Conservation (phyloP, 2,797 vertebrate genomes). For the Rachycentron canadum region DNA sequence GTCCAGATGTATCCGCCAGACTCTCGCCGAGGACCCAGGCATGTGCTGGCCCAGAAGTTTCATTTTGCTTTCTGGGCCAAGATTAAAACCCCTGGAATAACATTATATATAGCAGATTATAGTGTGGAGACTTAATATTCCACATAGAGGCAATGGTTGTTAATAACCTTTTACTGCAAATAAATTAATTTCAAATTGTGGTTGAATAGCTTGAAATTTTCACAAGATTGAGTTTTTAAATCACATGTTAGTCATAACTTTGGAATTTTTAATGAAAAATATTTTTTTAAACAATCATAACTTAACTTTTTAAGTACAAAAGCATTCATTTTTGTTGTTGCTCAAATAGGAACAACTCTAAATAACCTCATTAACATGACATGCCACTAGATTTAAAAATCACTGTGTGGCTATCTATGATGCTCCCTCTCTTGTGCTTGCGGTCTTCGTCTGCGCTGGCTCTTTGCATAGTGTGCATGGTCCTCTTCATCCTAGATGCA, state of each 20-base stretch:
- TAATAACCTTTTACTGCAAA: neutral
- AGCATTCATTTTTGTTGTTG: neutral
- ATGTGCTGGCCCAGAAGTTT: no score
- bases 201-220: neutral
- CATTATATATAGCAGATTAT: neutral
- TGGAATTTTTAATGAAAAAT: slow-evolving; percentile 40
- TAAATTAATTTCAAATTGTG: neutral
- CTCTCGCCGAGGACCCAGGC: no score
- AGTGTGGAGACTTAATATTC: neutral
- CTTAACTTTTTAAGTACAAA: no score
- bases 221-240: neutral
- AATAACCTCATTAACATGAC: slow-evolving; percentile 4
- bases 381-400: neutral
- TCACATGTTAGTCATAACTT: neutral
- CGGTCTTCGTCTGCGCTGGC: slow-evolving; percentile 44
- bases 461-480: slow-evolving; percentile 39
- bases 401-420: neutral
- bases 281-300: no score
- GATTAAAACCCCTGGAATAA: neutral
- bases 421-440: slow-evolving; percentile 39
- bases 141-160: neutral
- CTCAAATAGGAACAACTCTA: neutral
- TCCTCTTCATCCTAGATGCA: slow-evolving; percentile 72
- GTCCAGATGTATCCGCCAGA: no score
- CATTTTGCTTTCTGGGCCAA: no score